Evolutionary conservation across 2,113 vertebrate genomes (phyloP).

Genomic region (Zosterops borbonicus): DNA sequence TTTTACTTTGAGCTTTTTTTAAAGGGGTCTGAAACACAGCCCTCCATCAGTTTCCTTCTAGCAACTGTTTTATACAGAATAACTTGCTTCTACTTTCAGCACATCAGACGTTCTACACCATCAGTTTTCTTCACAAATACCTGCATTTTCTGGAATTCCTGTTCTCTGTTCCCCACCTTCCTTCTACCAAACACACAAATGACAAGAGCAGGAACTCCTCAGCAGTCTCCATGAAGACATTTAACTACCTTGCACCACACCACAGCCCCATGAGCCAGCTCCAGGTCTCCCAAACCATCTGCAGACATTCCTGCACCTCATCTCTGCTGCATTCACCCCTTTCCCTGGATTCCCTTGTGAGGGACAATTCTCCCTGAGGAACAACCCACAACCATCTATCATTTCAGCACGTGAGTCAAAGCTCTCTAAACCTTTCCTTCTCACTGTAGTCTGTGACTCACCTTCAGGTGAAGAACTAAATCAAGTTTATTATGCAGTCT

Average conservation of each 20-base stretch:
- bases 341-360: neutral
- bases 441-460: neutral
- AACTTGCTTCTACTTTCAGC: neutral
- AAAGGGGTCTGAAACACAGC: neutral
- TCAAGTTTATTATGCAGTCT: neutral
- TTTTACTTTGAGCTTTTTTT: neutral
- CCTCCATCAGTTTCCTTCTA: neutral
- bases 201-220: neutral
- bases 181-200: neutral
- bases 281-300: neutral
- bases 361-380: neutral
- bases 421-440: neutral
- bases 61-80: neutral
- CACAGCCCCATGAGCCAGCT: neutral
- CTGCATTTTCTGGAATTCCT: neutral
- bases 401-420: neutral
- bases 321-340: neutral
- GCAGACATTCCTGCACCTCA: neutral
- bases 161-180: neutral
- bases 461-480: constrained; percentile 2
- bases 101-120: neutral
- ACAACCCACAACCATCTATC: neutral
- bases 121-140: neutral
- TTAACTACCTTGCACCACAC: neutral
- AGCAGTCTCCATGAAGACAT: neutral